phyloP scores from a whole-genome alignment of 2,113 vertebrate species.

The Elaphurus davidianus region DNA sequence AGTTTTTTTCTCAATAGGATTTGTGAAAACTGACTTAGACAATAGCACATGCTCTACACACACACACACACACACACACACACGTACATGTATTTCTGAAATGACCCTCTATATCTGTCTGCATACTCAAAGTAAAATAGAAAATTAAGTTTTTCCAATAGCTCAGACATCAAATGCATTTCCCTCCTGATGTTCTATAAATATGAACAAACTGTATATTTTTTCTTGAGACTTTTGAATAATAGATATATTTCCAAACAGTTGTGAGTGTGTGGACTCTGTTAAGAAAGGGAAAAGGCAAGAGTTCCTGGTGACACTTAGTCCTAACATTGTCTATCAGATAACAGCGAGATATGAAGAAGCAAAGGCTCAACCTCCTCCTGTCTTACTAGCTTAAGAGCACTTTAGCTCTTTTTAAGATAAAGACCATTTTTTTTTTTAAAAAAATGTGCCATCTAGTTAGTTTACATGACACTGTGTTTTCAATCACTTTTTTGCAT shows the following conservation, averaged over 20 bases:
- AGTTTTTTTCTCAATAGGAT: slow-evolving; percentile 17
- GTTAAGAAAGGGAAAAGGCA: background rate
- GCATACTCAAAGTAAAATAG: background rate
- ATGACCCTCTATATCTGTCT: background rate
- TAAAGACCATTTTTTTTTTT: background rate
- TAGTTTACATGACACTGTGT: background rate
- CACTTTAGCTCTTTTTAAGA: background rate
- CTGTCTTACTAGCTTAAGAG: background rate
- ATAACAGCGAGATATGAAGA: background rate
- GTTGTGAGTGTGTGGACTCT: background rate
- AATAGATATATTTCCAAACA: background rate
- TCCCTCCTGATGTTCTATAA: background rate
- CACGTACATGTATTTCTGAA: background rate
- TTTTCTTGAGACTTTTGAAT: background rate
- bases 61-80: background rate
- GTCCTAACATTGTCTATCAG: background rate
- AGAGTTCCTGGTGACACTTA: background rate
- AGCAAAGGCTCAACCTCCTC: background rate
- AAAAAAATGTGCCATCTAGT: background rate
- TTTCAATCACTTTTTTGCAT: background rate
- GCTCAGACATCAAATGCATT: background rate
- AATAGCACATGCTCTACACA: background rate
- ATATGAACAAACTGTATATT: background rate
- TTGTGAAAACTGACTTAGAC: slow-evolving; percentile 21
- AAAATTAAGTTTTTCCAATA: background rate